Evolutionary conservation across 2,888 invertebrate species (phyloP).

Genomic region (Acrobasis consociella): DNA sequence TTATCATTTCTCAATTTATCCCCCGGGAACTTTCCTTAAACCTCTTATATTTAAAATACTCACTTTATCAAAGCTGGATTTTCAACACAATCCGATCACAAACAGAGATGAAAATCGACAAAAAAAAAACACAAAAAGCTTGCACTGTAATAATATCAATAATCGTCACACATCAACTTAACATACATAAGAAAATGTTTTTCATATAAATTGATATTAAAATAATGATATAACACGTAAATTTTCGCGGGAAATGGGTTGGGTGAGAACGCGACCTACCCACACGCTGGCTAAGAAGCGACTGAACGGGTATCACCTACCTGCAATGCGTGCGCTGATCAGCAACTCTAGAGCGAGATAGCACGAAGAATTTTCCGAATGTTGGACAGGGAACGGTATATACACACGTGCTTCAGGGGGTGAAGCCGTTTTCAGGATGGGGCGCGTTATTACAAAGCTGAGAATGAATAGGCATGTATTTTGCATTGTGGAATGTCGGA

Average conservation of each 20-base stretch:
- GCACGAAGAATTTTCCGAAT: constrained; percentile 29
- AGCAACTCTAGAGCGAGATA: constrained; percentile 52
- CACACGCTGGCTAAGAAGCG: constrained; percentile 58
- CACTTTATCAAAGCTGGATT: constrained; percentile 30
- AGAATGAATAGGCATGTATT: constrained; percentile 70
- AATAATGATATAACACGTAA: constrained; percentile 50
- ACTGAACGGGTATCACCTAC: constrained; percentile 67
- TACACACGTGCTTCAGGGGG: constrained; percentile 74
- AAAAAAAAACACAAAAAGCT: constrained; percentile 47
- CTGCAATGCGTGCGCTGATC: constrained; percentile 81
- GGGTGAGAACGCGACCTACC: constrained; percentile 53
- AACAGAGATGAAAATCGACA: constrained; percentile 36
- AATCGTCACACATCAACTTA: constrained; percentile 58
- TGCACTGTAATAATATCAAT: constrained; percentile 54
- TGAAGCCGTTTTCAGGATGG: constrained; percentile 70
- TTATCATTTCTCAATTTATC: constrained; percentile 13
- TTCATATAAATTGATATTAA: constrained; percentile 9
- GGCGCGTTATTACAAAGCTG: constrained; percentile 72
- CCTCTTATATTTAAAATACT: constrained; percentile 35
- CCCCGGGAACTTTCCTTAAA: neutral
- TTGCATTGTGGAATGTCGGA: constrained; percentile 64
- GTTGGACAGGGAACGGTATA: constrained; percentile 48
- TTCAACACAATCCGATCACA: constrained; percentile 36
- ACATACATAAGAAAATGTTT: constrained; percentile 32
- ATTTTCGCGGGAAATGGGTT: constrained; percentile 74